These are phyloP conservation scores for Sarcophaga carnaria DNA, from an alignment of 2,888 invertebrate genomes.

Conservation along the genomic window DNA sequence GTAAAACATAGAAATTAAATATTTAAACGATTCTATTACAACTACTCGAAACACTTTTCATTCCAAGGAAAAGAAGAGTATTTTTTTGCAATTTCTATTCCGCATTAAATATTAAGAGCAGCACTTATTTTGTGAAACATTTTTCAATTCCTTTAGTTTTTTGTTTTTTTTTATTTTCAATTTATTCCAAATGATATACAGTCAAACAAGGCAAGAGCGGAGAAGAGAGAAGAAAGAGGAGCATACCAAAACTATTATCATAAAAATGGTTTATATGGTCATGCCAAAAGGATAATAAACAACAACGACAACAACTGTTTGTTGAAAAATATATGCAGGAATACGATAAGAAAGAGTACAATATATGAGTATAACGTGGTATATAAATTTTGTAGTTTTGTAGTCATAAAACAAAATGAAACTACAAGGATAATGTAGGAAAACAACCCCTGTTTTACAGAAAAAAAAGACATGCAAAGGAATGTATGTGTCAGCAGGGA, in stretches of 20 bases:
- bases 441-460: constrained; percentile 54
- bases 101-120: constrained; percentile 53
- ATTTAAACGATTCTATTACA: not conserved
- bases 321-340: not conserved
- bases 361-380: constrained; percentile 1
- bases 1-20: constrained; percentile 14
- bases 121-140: constrained; percentile 41
- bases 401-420: constrained; percentile 43
- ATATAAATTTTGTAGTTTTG: constrained; percentile 55
- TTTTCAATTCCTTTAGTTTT: constrained; percentile 3
- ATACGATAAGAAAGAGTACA: constrained; percentile 54
- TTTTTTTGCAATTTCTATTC: constrained; percentile 18
- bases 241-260: constrained; percentile 63
- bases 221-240: constrained; percentile 6
- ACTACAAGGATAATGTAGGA: constrained; percentile 42
- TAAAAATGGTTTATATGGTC: constrained; percentile 66
- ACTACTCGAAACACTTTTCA: not conserved
- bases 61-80: not conserved
- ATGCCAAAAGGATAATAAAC: constrained; percentile 63
- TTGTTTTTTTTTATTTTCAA: constrained; percentile 13
- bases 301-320: constrained; percentile 31
- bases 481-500: not conserved
- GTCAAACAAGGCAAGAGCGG: constrained; percentile 44
- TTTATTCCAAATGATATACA: constrained; percentile 55
- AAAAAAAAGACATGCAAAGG: no score